Percentiles rank a stretch among this genome's conserved stretches.
Conservation (phyloP, 2,888 invertebrate genomes). For the Tupiocoris notatus region DNA sequence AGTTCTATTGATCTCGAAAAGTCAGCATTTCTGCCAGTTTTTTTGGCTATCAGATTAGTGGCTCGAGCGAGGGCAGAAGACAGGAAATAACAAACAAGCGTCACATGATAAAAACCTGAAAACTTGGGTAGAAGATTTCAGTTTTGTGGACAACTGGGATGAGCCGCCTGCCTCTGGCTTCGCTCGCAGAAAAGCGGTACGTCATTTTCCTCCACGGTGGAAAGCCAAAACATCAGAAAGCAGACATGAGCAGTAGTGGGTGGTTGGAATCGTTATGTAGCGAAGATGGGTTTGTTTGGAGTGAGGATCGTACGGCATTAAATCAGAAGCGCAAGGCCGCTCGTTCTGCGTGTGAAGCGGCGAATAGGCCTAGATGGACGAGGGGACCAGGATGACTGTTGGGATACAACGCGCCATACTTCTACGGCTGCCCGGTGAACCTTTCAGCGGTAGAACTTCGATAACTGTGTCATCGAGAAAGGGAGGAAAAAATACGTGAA, state of each 20-base stretch:
- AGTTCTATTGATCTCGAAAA: too few relatives aligned
- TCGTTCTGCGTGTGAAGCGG: not conserved
- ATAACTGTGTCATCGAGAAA: not conserved
- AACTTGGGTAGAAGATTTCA: not conserved
- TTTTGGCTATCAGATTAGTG: too few relatives aligned
- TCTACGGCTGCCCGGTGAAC: not conserved
- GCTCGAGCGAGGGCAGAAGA: not conserved
- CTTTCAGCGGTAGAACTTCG: not conserved
- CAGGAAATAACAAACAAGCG: not conserved
- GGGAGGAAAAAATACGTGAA: not conserved
- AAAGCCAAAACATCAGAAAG: not conserved
- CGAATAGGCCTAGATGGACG: not conserved
- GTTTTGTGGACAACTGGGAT: too few relatives aligned
- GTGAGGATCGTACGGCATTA: not conserved
- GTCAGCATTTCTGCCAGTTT: too few relatives aligned
- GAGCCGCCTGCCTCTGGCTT: too few relatives aligned
- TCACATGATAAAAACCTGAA: not conserved
- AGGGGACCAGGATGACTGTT: not conserved
- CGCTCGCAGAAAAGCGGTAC: not conserved
- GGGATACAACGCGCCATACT: not conserved
- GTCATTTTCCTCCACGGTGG: not conserved
- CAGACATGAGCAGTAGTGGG: not conserved
- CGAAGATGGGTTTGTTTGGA: not conserved
- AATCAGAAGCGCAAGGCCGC: not conserved
- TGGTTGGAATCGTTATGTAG: not conserved